Base-by-base conservation (phyloP, 2,113 vertebrate species). In the Pygoscelis antarcticus region DNA sequence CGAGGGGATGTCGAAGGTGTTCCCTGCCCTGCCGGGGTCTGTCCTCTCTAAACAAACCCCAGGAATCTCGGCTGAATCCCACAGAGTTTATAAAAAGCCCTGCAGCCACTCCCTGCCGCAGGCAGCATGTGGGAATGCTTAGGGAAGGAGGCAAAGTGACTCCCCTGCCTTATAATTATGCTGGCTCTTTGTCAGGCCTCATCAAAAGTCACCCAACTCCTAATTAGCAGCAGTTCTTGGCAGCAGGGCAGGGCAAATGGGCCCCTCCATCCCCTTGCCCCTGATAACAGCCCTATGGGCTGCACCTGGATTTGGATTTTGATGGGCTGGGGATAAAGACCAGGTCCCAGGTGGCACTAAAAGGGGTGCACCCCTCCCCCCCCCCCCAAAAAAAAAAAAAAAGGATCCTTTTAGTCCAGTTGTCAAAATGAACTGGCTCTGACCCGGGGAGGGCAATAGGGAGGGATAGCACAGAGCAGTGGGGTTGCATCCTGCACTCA, bases 81-180 rank as follows among this genome's bases (percentile, higher is more conserved):
- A 0, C 5, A 0, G 16, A 29, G 85, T 44, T 75, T 92, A 95
- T 88, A 96, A 89, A 95, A 96, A 92, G 58, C 52, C 54, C 60
- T 15, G 77, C 4, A 21, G 72, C 78, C 4, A 17, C 77, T 72
- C 25, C 26, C 18, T 11, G 34, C 42, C 2, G 2, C 49, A 2
- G 57, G 23, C 52, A 16, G 23, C 92, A 78, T 91, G 42, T 94
- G 95, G 94, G 77, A 96, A 62, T 5, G 2, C 81, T 91, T 79
- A 90, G 78, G 70, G 47, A 26, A 46, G 69, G 70, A 75, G 78
- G 52, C 36, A 8, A 26, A 46, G 34, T 0, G 3, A 10, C 38
- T 57, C 49, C 54, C 10, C 20, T 2, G 8, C 83, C 88, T 46
- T 95, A 14, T 97, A 94, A 97, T 97, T 96, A 97, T 1, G 10